These are phyloP conservation scores for Grapholita molesta DNA, from an alignment of 1,140 invertebrate genomes.

Conservation along the genomic window DNA sequence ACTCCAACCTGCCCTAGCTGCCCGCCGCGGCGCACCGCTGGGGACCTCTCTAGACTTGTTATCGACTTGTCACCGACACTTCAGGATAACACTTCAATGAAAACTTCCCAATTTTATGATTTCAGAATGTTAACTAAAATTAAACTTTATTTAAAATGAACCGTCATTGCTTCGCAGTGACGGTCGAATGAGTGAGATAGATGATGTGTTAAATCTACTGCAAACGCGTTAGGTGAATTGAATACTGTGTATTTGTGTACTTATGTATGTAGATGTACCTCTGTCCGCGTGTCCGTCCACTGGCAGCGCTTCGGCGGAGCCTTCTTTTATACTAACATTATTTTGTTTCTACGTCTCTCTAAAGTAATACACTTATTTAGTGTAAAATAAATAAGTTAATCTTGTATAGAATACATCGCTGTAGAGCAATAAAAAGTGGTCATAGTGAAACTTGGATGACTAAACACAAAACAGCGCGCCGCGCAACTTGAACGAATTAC, in stretches of 20 bases:
- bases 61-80: too few species aligned
- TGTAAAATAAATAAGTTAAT: not conserved
- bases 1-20: slow-evolving; percentile 21
- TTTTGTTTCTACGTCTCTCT: not conserved
- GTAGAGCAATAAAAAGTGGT: not conserved
- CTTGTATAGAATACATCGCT: not conserved
- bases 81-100: too few species aligned
- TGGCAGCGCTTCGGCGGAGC: slow-evolving; percentile 4
- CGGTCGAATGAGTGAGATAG: not conserved
- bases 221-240: not conserved
- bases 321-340: not conserved
- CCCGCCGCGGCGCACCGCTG: not conserved
- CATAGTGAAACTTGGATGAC: not conserved
- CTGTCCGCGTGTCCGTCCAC: slow-evolving; percentile 29
- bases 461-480: not conserved
- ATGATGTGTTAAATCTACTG: slow-evolving; percentile 3
- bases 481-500: slow-evolving; percentile 68
- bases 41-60: not conserved
- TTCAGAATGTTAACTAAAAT: too few species aligned
- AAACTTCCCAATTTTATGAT: too few species aligned
- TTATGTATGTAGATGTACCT: not conserved
- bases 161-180: not conserved
- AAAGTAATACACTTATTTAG: not conserved
- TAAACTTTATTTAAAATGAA: not conserved
- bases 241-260: slow-evolving; percentile 13